Base-by-base conservation (phyloP, 2,888 invertebrate genomes). In the Athalia circularis region DNA sequence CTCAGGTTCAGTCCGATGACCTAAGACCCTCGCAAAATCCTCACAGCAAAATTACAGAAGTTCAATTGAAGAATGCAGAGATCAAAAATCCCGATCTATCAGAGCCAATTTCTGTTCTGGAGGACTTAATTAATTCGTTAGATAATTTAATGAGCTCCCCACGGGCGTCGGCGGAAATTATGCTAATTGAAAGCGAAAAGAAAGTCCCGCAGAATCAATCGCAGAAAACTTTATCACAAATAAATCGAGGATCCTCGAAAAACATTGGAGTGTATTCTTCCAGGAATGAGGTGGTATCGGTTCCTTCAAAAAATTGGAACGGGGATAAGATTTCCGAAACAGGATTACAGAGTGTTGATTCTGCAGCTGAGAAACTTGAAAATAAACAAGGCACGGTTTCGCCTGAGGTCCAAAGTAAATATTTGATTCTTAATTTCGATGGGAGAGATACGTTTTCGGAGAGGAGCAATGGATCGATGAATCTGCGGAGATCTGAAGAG, bases 271-370 rank as follows among this genome's bases (percentile, higher is more conserved):
- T 5, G 8, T 47, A 59, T 47, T 7, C n/a, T 2, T 11, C 7
- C 4, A n/a, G 13, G 5, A 6, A 2, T 8, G 52, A 47, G 8
- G 11, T 54, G 52, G 52, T 5, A 5, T 47, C 8, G 29, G 8
- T 11, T 54, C 52, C 68, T 54, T 29, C 8, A 29, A 43, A 68
- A 68, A 54, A 11, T 29, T 43, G 13, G n/a, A 13, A 43, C n/a
- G 68, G 54, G 29, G 11, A 43, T 5, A 54, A 13, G 8, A 72
- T 13, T 59, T 15, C 47, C n/a, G 72, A 72, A 72, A 72, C 43
- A 45, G 47, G 13, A 47, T 47, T 9, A 59, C 57, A 47, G 45
- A 47, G 15, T 9, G 13, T 13, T 0, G 13, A n/a, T n/a, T n/a
- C 9, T 47, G 47, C 1, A 54, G 15, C 4, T 70, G 45, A 45